Base-by-base conservation (phyloP, 2,888 invertebrate genomes). In the Yponomeuta malinellus region DNA sequence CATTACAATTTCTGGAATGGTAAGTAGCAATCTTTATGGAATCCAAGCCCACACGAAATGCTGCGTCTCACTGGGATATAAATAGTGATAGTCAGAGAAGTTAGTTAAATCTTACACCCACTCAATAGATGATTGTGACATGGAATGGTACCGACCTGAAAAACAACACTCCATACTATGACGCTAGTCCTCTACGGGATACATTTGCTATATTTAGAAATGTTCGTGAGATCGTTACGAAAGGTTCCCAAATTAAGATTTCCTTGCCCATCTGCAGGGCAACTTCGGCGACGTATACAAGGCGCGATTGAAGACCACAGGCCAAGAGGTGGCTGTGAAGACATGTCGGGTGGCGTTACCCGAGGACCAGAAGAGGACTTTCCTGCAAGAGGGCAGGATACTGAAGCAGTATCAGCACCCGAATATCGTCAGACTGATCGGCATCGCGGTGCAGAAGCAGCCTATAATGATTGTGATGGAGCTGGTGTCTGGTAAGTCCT, bases 401-500 rank as follows among this genome's bases (percentile, higher is more conserved):
- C 93, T 99, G 15, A 98, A 98, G 85, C 98, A 98, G 85, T 99
- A 99, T 85, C 97, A 98, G 85, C 99, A 99, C 88, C 97, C 98
- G 0, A 99, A 99, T 89, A 97, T 99, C 75, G 99, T 99, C 63
- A 95, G 97, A 81, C 94, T 99, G 63, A 98, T 98, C 77, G 99
- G 99, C 48, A 98, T 99, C 78, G 99, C 98, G 78, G 98, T 98
- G 74, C 98, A 98, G 87, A 97, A 98, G 82, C 98, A 98, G 80
- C 99, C 99, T 0, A 98, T 99, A 72, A 98, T 99, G 98, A 98
- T 99, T 80, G 98, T 99, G 52, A 99, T 99, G 99, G 99, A 99
- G 91, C 94, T 98, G 73, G 98, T 98, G 68, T 95, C 96, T 76
- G 96, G 96, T 96, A 83, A 82, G 79, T 65, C 23, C 23, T 23